Conservation (phyloP, 2,888 invertebrate genomes). For the Lingula anatina region DNA sequence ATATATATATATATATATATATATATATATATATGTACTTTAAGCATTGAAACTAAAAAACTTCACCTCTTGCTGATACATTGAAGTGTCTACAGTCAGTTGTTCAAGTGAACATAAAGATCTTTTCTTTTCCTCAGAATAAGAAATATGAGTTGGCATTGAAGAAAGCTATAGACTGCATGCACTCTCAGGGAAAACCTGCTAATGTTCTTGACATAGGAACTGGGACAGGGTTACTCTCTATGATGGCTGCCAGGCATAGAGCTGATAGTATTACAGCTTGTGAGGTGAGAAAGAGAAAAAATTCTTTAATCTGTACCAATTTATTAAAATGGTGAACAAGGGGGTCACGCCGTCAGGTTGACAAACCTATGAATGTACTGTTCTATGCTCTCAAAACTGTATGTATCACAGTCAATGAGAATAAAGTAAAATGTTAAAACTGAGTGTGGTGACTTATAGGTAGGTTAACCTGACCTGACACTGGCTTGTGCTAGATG, state of each 20-base stretch:
- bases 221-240: conserved; percentile 83
- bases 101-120: too few species aligned
- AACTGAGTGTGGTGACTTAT: too few species aligned
- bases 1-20: too few species aligned
- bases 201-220: conserved; percentile 94
- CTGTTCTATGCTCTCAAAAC: neutral
- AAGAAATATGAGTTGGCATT: conserved; percentile 79
- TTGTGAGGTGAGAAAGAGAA: conserved; percentile 65
- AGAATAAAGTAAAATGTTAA: too few species aligned
- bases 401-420: neutral
- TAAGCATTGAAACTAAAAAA: too few species aligned
- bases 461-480: too few species aligned
- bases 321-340: neutral
- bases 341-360: neutral
- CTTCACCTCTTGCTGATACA: too few species aligned
- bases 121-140: conserved; percentile 58
- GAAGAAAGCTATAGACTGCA: conserved; percentile 71
- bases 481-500: too few species aligned
- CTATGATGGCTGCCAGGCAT: conserved; percentile 89
- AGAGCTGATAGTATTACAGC: conserved; percentile 89
- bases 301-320: neutral
- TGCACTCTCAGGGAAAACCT: conserved; percentile 66
- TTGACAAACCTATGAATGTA: too few species aligned
- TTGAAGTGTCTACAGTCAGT: too few species aligned
- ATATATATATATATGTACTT: too few species aligned